These are phyloP conservation scores for Pachyramphus minor DNA, from an alignment of 2,113 vertebrate genomes.

Conservation along the genomic window DNA sequence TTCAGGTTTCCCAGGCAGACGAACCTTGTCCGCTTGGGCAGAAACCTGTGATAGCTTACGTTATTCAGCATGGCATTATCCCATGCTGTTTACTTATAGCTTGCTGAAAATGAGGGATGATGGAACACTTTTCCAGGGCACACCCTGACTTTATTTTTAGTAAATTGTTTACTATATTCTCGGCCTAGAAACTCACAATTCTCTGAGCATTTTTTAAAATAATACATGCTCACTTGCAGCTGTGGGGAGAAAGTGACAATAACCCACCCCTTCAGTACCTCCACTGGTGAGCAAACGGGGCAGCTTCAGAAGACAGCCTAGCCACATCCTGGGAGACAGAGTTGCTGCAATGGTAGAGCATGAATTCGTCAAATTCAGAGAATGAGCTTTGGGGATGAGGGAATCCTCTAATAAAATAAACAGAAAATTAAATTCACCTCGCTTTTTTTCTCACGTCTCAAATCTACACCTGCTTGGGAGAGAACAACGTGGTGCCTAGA, in stretches of 20 bases:
- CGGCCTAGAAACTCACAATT: neutral
- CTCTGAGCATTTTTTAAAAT: neutral
- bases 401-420: neutral
- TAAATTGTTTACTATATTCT: neutral
- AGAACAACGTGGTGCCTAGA: neutral
- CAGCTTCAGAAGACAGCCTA: neutral
- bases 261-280: neutral
- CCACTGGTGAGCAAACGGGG: neutral
- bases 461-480: neutral
- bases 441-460: neutral
- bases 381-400: neutral
- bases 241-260: neutral
- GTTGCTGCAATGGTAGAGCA: neutral
- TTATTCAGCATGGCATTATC: neutral
- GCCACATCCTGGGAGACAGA: neutral
- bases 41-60: rapidly evolving
- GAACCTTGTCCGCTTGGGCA: rapidly evolving
- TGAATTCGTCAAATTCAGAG: neutral
- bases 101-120: neutral
- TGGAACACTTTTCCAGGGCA: neutral
- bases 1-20: neutral
- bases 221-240: neutral
- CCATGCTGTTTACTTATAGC: neutral
- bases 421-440: neutral
- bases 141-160: neutral